A percentile compares a stretch with the other conserved stretches of the same genome.
phyloP scores from a whole-genome alignment of 92 coral and sea anemone species.

The Muricea muricata region DNA sequence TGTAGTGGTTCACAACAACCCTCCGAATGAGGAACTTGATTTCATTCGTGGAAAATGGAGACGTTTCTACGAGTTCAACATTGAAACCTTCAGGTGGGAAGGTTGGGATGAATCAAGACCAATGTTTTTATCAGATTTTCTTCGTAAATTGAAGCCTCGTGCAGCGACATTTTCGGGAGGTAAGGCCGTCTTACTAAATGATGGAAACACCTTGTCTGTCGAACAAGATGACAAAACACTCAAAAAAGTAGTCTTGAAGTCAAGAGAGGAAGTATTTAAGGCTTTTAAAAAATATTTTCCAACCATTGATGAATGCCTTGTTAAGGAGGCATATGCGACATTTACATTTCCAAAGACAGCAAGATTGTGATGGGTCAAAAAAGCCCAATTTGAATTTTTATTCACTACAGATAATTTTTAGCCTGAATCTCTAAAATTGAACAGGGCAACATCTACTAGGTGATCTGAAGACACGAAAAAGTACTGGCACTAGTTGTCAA shows the following conservation, averaged over 20 bases:
- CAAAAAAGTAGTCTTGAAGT: background rate
- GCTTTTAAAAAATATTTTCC: background rate
- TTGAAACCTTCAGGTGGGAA: background rate
- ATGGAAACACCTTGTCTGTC: background rate
- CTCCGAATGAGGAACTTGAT: background rate
- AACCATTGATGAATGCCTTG: background rate
- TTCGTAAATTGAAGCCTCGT: background rate
- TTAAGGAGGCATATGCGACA: background rate
- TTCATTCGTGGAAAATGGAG: conserved; percentile 12
- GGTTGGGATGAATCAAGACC: background rate
- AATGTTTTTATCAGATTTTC: background rate
- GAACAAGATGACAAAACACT: background rate
- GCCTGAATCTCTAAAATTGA: too few species aligned
- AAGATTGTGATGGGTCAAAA: too few species aligned
- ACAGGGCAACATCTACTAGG: too few species aligned
- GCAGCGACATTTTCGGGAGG: background rate
- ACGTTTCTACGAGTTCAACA: background rate
- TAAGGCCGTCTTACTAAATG: background rate
- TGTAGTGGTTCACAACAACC: background rate
- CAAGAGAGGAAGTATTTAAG: background rate
- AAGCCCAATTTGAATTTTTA: too few species aligned
- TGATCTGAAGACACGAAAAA: too few species aligned
- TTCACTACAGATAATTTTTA: too few species aligned
- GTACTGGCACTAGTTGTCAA: too few species aligned
- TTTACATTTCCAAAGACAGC: too few species aligned